Evolutionary conservation across 1,140 invertebrate genomes (phyloP), one percentile per base, ranked within the genome.

Genomic region (Gerris buenoi): DNA sequence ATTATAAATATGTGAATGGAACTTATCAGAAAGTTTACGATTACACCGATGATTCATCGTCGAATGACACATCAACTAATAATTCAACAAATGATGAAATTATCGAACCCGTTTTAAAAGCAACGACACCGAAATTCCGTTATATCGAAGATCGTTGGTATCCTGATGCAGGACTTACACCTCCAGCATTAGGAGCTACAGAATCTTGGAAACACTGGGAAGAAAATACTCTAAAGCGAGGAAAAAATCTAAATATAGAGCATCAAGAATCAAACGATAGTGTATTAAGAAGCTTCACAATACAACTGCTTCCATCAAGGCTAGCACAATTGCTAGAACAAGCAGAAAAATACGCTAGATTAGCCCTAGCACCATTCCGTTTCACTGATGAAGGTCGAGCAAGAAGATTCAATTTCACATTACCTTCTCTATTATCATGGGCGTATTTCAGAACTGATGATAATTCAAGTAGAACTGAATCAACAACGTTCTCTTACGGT

Each of bases 281-380:
- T 23, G 63, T 27, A 18, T n/a, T 62, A 64, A 59, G 63, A 15
- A 61, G 70, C 2, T 69, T 75, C n/a, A 89, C 86, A 0, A 86
- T 91, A 5, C 89, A 91, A 73, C 84, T 90, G 71, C 76, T 91
- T 25, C 89, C 89, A 0, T 85, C 88, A 66, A 81, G 86, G 27
- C 73, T 91, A 18, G 87, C 87, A 0, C 84, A 85, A 2, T 85
- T 91, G 73, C 81, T 91, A 27, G 87, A 89, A 23, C 85, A 89
- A 72, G 89, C 88, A 0, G 89, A 91, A 75, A 81, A 84, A 26
- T 91, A 91, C 73, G 88, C 89, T 14, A 66, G 71, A 14, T 61
- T 72, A 57, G 73, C 73, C 15, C 72, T 74, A 64, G 71, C 70
- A 57, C 73, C 73, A 25, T 72, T 73, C 63, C 63, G 33, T 10